Evolutionary conservation across 2,888 invertebrate genomes (phyloP), one percentile per base, ranked within the genome.

Genomic region (Drosophila neotestacea): DNA sequence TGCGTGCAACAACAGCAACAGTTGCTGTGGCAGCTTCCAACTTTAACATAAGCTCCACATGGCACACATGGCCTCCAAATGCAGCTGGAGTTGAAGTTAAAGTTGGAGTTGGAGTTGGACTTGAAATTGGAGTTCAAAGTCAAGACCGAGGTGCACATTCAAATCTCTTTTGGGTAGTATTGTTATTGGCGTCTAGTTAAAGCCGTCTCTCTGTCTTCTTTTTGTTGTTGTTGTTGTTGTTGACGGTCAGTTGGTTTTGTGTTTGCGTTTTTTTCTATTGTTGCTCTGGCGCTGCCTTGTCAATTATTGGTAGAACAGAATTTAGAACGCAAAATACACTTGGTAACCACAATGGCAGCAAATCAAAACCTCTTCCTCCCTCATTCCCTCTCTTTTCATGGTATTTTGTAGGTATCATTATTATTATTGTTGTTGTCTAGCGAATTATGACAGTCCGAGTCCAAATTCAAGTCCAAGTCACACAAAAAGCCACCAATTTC

Each of bases 231-330:
- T 42, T 47, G 32, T 46, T 62, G 16, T 13, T 67, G 54, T 58
- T 74, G 51, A 50, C 52, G 69, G 67, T 68, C 65, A 77, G 73
- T 70, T 65, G 47, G 69, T 47, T 58, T 55, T 41, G 41, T 63
- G 9, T 51, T 63, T 28, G 27, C 13, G 6, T 41, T 16, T 22
- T 61, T 55, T 60, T 70, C 67, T 68, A 63, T 75, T 73, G 73
- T 69, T 73, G 60, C 51, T 66, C 66, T 73, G 77, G 74, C 77
- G 81, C 81, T 83, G 79, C 60, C 76, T 85, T 89, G 90, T 90
- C 88, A 89, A 89, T 89, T 89, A 90, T 88, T 85, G 81, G 28
- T 61, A 44, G 70, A 73, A 73, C 59, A 80, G 77, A 90, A 90
- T 90, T 87, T 83, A 78, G 90, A 89, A 87, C 85, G 85, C 82